Base-by-base conservation (phyloP, 2,797 vertebrate genomes). In the Enteromius viviparus region DNA sequence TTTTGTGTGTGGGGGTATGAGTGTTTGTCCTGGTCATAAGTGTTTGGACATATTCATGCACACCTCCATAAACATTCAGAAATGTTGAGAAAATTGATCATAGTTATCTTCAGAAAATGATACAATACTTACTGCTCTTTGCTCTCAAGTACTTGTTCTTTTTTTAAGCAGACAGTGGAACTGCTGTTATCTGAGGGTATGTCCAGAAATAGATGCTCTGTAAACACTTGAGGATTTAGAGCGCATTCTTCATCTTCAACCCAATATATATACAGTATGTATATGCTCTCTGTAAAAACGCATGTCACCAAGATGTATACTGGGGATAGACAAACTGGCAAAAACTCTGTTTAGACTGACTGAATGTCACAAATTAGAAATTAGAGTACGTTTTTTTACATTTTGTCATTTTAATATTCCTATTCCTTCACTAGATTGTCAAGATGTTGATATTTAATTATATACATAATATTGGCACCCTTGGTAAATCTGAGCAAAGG, bases 141-240 rank as follows among this genome's bases (percentile, higher is more conserved):
- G 11, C 9, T 51, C 8, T 72, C 26, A 32, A 49, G 70, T 53
- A 32, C 26, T 53, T 51, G 26, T 72, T 72, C 26, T 42, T 74
- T 53, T 64, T 34, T 53, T 21, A 34, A 21, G 29, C 47, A 34
- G 26, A 47, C 47, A 53, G 17, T 49, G 23, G 17, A 71, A 49
- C 23, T 49, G 19, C 11, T 51, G 26, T 53, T 72, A 72, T 51
- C 47, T 72, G 45, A 32, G 1, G 9, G 26, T 72, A 51, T 4
- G 87, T 91, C 87, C 87, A 88, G 85, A 89, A 91, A 87, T 84
- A 87, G 81, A 74, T 76, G 53, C 53, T 80, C 82, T 81, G 81
- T 88, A 88, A 92, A 91, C 86, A 89, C 40, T 47, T 80, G 85
- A 89, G 79, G 86, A 85, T 85, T 88, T 87, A 90, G 89, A 92